Conservation (phyloP, 2,888 invertebrate species). For the Furcula furcula region DNA sequence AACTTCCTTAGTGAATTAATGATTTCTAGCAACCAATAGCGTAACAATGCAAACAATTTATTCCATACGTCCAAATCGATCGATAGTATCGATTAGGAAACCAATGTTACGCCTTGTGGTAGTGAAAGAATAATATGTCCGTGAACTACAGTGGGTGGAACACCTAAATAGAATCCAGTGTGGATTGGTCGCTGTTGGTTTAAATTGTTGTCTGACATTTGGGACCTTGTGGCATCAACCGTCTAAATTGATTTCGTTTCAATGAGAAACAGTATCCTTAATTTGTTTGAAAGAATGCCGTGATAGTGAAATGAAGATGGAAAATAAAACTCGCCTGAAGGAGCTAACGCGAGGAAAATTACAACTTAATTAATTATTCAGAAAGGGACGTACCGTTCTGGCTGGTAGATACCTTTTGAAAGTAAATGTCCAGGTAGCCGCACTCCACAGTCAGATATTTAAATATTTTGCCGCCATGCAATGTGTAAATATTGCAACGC, state of each 20-base stretch:
- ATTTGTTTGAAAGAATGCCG: no score
- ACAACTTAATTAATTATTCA: no score
- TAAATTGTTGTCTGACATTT: not conserved
- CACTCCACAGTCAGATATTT: no score
- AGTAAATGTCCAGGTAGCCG: no score
- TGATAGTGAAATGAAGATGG: no score
- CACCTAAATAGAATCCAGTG: not conserved
- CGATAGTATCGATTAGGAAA: not conserved
- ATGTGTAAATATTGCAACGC: no score
- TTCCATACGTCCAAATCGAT: not conserved
- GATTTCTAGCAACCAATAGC: not conserved
- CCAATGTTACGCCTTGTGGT: not conserved
- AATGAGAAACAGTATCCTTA: no score
- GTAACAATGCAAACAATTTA: not conserved
- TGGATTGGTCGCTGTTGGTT: not conserved
- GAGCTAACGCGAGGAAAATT: no score
- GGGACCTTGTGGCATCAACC: not conserved
- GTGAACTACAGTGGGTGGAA: not conserved
- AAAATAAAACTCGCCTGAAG: no score
- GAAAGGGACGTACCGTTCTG: no score
- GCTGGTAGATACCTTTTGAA: no score
- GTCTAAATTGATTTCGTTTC: not conserved
- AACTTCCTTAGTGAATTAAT: not conserved
- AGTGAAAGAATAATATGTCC: not conserved
- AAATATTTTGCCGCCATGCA: no score